phyloP scores from a whole-genome alignment of 2,113 vertebrate species.

The Elgaria multicarinata region DNA sequence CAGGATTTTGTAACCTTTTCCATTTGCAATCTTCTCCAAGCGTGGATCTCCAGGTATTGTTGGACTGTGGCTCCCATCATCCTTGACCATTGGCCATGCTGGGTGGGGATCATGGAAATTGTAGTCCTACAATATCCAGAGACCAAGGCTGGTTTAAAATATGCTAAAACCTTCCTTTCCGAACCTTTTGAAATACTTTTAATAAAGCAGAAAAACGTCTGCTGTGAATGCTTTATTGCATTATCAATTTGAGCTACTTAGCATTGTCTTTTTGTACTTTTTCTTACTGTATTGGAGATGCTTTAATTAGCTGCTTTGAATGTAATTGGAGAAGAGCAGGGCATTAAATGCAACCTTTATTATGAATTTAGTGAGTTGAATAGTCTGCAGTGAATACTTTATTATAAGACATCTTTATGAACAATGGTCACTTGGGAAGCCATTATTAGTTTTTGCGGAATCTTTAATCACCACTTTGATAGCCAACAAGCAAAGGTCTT shows the following conservation, averaged over 20 bases:
- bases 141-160: background rate
- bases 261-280: background rate
- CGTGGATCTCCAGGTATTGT: background rate
- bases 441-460: conserved; percentile 77
- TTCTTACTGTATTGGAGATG: background rate
- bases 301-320: conserved; percentile 12
- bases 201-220: background rate
- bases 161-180: background rate
- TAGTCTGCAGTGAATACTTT: conserved; percentile 57
- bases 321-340: background rate
- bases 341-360: conserved; percentile 43
- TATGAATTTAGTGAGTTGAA: conserved; percentile 65
- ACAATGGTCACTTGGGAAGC: conserved; percentile 76
- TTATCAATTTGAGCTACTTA: background rate
- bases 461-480: conserved; percentile 73
- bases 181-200: background rate
- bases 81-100: background rate
- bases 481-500: conserved; percentile 52
- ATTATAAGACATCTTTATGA: conserved; percentile 61
- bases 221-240: background rate
- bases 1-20: background rate
- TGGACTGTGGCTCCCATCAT: background rate
- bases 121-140: background rate
- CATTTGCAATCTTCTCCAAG: background rate
- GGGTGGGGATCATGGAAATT: background rate